Conservation (phyloP, 1,140 invertebrate genomes). For the Diplogasteroides magnus region DNA sequence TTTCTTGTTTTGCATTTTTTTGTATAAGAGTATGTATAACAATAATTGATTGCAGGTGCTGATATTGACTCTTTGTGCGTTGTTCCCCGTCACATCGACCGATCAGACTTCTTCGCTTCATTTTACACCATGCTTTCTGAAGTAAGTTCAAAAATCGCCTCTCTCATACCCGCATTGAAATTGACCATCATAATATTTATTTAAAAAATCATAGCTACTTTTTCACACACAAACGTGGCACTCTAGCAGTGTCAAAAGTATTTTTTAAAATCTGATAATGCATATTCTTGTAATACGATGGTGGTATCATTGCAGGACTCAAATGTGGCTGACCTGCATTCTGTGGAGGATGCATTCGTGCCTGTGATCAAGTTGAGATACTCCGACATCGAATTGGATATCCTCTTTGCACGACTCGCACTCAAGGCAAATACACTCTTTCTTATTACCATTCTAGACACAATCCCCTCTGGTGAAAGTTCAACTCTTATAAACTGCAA, state of each 20-base stretch:
- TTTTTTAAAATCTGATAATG: slow-evolving; percentile 3
- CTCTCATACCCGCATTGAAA: slow-evolving; percentile 9
- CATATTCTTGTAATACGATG: slow-evolving; percentile 16
- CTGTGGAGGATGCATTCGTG: slow-evolving; percentile 96
- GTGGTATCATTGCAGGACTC: slow-evolving; percentile 40
- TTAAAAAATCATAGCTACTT: too few relatives aligned
- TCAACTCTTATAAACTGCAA: too few relatives aligned
- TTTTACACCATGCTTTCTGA: slow-evolving; percentile 85
- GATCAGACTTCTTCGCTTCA: slow-evolving; percentile 86
- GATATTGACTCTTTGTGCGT: slow-evolving; percentile 99
- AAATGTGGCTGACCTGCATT: slow-evolving; percentile 60
- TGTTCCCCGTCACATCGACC: slow-evolving; percentile 85
- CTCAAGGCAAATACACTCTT: slow-evolving; percentile 62
- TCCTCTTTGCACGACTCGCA: slow-evolving; percentile 87
- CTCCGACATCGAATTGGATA: slow-evolving; percentile 86
- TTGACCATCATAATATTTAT: too few relatives aligned
- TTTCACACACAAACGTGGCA: too few relatives aligned
- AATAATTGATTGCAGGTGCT: slow-evolving; percentile 63
- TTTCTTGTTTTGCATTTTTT: neutral
- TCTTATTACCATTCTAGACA: neutral
- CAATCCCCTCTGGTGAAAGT: too few relatives aligned
- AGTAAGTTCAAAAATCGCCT: slow-evolving; percentile 59
- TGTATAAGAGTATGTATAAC: neutral
- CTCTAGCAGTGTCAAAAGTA: slow-evolving; percentile 4
- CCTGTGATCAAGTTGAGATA: slow-evolving; percentile 99